Conservation (phyloP, 2,797 vertebrate species). For the Myioborus miniatus region DNA sequence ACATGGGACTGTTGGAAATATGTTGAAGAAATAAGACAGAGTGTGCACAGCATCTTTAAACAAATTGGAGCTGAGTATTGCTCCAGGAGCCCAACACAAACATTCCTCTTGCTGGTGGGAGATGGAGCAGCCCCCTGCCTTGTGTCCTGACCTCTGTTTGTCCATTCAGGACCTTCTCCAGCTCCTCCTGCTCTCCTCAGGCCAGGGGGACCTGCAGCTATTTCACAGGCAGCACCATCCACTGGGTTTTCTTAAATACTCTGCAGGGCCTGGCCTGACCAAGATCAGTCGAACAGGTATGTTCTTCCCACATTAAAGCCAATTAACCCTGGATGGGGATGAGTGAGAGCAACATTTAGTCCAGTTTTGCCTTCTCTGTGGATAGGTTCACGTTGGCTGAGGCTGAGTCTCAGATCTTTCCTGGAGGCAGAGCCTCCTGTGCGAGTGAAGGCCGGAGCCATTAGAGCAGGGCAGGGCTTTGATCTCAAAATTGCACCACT, state of each 20-base stretch:
- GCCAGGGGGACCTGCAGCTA: not conserved
- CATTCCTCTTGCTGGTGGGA: not conserved
- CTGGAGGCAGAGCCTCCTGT: not conserved
- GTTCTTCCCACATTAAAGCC: constrained; percentile 34
- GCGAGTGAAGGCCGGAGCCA: not conserved
- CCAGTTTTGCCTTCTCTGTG: not conserved
- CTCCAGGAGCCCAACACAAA: not conserved
- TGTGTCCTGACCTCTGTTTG: not conserved
- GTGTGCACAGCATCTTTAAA: not conserved
- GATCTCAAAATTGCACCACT: constrained; percentile 35
- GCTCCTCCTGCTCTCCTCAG: not conserved
- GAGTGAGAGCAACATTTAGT: constrained; percentile 5
- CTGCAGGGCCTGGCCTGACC: not conserved
- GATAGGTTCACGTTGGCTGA: not conserved
- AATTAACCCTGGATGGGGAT: not conserved
- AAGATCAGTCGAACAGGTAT: not conserved
- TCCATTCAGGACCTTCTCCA: not conserved
- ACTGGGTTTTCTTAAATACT: not conserved
- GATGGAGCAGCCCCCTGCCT: not conserved
- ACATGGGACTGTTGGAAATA: fast-evolving
- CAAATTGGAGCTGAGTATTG: not conserved
- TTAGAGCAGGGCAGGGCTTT: constrained; percentile 13
- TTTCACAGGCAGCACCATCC: not conserved
- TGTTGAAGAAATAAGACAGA: not conserved
- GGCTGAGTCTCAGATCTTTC: not conserved